phyloP scores from a whole-genome alignment of 1,140 invertebrate genomes.

The Heterodera carotae region DNA sequence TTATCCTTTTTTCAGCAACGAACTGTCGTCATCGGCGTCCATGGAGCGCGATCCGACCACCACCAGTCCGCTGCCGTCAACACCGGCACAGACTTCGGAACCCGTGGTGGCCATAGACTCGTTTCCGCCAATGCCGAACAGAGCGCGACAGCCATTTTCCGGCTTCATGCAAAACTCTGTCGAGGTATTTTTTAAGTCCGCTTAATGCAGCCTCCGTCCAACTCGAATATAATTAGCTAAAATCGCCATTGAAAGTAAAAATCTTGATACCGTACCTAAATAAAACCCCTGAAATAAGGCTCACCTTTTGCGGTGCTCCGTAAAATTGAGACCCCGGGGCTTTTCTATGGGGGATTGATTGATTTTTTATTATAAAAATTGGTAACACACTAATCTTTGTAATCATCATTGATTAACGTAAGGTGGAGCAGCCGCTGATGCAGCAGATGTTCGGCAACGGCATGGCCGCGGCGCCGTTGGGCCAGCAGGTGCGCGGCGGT shows the following conservation, averaged over 20 bases:
- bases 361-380: too few species aligned
- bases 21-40: neutral
- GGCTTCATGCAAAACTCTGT: neutral
- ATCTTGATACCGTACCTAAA: too few species aligned
- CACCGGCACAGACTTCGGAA: constrained; percentile 13
- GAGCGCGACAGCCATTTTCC: constrained; percentile 1
- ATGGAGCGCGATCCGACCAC: constrained; percentile 9
- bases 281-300: too few species aligned
- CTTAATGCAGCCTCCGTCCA: too few species aligned
- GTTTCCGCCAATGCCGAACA: constrained; percentile 23
- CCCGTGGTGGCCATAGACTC: constrained; percentile 36
- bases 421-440: constrained; percentile 13
- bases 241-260: too few species aligned
- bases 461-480: neutral
- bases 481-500: constrained; percentile 40
- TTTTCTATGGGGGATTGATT: too few species aligned
- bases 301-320: too few species aligned
- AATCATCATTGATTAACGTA: too few species aligned
- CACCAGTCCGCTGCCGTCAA: constrained; percentile 1
- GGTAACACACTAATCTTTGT: too few species aligned
- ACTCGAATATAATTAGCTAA: too few species aligned
- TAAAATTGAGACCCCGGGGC: too few species aligned
- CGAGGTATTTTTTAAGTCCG: neutral
- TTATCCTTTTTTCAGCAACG: neutral
- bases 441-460: constrained; percentile 5